A percentile compares a stretch with the other conserved stretches of the same genome.
phyloP scores from a whole-genome alignment of 2,888 invertebrate genomes.

The Xestoiulus laeticollis region DNA sequence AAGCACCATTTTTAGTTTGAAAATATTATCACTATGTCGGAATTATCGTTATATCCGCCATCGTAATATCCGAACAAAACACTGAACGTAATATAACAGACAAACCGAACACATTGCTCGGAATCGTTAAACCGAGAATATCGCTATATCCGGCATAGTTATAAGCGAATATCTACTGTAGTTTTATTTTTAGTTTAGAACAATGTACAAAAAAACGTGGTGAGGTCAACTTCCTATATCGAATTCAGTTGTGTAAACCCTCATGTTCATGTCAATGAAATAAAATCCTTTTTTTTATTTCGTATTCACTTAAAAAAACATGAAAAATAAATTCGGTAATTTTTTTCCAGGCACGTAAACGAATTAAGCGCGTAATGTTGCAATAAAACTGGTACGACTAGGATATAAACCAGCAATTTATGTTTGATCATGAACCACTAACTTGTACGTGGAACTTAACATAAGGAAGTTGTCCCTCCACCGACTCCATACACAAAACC shows the following conservation, averaged over 20 bases:
- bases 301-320: background rate
- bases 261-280: slow-evolving; percentile 2
- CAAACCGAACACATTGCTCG: too few species aligned
- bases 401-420: slow-evolving; percentile 11
- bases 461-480: background rate
- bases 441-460: background rate
- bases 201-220: background rate
- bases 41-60: too few species aligned
- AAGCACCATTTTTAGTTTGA: too few species aligned
- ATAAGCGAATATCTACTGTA: too few species aligned
- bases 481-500: background rate
- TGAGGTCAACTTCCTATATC: slow-evolving; percentile 22
- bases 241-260: background rate
- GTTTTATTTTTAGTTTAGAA: background rate
- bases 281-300: background rate
- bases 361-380: slow-evolving; percentile 8
- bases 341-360: background rate
- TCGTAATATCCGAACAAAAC: too few species aligned
- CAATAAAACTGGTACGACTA: slow-evolving; percentile 20
- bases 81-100: too few species aligned
- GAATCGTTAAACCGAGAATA: too few species aligned
- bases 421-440: slow-evolving; percentile 34
- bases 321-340: background rate
- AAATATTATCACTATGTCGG: too few species aligned
- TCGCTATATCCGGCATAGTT: too few species aligned